Base-by-base conservation (phyloP, 1,140 invertebrate species). In the Lepidostoma basale region DNA sequence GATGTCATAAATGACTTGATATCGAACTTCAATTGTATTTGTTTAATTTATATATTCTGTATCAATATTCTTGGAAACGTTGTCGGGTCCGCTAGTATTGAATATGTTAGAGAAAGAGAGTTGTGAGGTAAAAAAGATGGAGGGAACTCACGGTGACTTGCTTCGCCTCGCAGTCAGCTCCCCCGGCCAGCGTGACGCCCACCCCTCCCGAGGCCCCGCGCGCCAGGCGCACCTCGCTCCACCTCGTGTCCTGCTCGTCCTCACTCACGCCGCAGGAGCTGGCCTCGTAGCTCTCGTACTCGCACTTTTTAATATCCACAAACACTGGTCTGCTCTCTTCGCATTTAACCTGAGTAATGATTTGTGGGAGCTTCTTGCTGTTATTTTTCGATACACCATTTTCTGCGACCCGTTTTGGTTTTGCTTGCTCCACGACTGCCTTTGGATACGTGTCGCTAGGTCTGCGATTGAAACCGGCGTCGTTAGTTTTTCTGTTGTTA, bases 81-180 rank as follows among this genome's bases (percentile, higher is more conserved):
- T n/a, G n/a, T n/a, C n/a, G n/a, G n/a, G n/a, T n/a, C n/a, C n/a
- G n/a, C n/a, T n/a, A n/a, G n/a, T n/a, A n/a, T n/a, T n/a, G n/a
- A n/a, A n/a, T n/a, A n/a, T n/a, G n/a, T n/a, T n/a, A n/a, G n/a
- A n/a, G n/a, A n/a, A n/a, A n/a, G n/a, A n/a, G n/a, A n/a, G n/a
- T n/a, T n/a, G n/a, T n/a, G n/a, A n/a, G n/a, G n/a, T n/a, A n/a
- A n/a, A n/a, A n/a, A n/a, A n/a, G n/a, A n/a, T n/a, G n/a, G n/a
- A 36, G 47, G 6, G 42, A 18, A 78, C 87, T 83, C 79, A 94
- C 92, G 67, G 92, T 95, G 49, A 96, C 94, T 81, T 95, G 92
- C 80, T 95, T 96, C 68, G 89, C 88, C 82, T 96, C 93, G 78
- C 93, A 95, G 76, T 96, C 94, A 3, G 89, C 87, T 3, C 94